Percentiles rank a stretch among this genome's conserved stretches.
These are phyloP conservation scores for Lichenostomus cassidix DNA, from an alignment of 2,113 vertebrate species.

Conservation along the genomic window DNA sequence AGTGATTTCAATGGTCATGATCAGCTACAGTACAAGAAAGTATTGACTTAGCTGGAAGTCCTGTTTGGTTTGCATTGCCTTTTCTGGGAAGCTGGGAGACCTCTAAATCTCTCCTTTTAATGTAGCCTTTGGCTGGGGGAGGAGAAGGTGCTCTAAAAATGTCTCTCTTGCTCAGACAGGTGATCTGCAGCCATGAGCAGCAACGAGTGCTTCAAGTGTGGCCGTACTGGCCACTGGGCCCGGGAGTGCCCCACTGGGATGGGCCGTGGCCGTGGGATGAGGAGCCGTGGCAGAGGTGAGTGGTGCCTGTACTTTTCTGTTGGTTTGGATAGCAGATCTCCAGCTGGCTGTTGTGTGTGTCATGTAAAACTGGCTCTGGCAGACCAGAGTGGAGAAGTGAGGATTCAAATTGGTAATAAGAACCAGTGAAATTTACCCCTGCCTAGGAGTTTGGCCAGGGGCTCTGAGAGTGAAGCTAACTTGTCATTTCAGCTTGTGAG, in stretches of 20 bases:
- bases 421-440: background rate
- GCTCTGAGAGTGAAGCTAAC: background rate
- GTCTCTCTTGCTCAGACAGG: background rate
- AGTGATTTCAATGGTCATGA: background rate
- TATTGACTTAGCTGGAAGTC: background rate
- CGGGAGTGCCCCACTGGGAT: conserved; percentile 91
- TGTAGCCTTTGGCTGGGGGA: background rate
- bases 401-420: too few relatives aligned
- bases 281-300: conserved; percentile 88
- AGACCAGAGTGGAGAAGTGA: background rate
- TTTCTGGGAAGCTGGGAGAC: background rate
- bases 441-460: accelerated
- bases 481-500: background rate
- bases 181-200: conserved; percentile 88
- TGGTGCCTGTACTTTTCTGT: background rate
- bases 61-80: background rate
- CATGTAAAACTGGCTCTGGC: background rate
- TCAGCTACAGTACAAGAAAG: background rate
- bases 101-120: background rate
- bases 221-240: conserved; percentile 94
- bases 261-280: conserved; percentile 87
- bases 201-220: conserved; percentile 97
- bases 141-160: background rate
- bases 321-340: background rate
- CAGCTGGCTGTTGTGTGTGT: background rate